Conservation (phyloP, 2,888 invertebrate genomes). For the Chaetogeoica ovagalla region DNA sequence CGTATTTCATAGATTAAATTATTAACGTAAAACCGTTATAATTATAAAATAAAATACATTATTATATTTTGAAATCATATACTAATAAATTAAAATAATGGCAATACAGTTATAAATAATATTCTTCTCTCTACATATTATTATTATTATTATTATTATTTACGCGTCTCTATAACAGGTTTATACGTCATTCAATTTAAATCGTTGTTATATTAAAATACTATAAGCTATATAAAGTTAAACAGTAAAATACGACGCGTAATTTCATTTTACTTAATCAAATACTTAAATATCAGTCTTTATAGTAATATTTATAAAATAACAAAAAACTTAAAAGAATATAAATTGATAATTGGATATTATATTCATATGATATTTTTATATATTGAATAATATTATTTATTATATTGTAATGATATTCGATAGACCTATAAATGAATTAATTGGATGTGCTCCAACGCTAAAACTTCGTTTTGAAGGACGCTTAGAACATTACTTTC, state of each 20-base stretch:
- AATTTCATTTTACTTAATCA: not conserved
- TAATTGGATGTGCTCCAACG: constrained; percentile 43
- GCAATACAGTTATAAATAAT: not conserved
- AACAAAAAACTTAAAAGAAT: not conserved
- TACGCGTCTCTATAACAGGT: not conserved
- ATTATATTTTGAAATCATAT: too few relatives aligned
- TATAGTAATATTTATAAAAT: too few relatives aligned
- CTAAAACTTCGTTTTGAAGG: constrained; percentile 35
- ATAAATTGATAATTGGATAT: too few relatives aligned
- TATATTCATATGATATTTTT: constrained; percentile 7
- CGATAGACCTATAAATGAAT: constrained; percentile 46
- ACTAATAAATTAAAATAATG: not conserved
- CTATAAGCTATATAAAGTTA: not conserved
- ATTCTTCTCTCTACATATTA: too few relatives aligned
- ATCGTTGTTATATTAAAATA: not conserved
- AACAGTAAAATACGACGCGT: not conserved
- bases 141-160: not conserved
- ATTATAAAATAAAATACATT: too few relatives aligned
- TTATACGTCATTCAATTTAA: not conserved
- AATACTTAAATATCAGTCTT: too few relatives aligned
- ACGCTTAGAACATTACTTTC: constrained; percentile 25
- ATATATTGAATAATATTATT: constrained; percentile 1
- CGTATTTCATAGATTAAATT: too few relatives aligned
- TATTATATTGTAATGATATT: constrained; percentile 27
- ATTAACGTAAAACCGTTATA: too few relatives aligned